Percentiles rank a stretch among this genome's conserved stretches.
phyloP scores from a whole-genome alignment of 2,888 invertebrate genomes.

The Drosophila subquinaria region DNA sequence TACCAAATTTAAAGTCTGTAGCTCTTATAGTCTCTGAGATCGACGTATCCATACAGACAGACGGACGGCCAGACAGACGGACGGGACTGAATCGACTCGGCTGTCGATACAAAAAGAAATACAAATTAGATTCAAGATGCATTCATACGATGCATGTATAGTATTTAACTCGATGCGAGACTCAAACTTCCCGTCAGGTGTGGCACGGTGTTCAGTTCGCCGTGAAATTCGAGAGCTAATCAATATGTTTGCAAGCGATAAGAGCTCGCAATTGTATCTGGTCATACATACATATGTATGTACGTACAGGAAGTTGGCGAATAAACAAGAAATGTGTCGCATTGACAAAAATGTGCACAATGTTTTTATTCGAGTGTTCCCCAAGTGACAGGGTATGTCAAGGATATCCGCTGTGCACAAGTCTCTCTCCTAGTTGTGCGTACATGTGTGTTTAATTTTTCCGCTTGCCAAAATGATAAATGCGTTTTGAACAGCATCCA shows the following conservation, averaged over 20 bases:
- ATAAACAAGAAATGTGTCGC: conserved; percentile 38
- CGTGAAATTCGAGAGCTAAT: conserved; percentile 57
- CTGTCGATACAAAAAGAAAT: too few relatives aligned
- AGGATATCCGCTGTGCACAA: conserved; percentile 84
- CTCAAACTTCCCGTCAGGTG: conserved; percentile 70
- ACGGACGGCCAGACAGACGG: too few relatives aligned
- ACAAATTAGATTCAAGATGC: too few relatives aligned
- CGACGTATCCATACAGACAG: too few relatives aligned
- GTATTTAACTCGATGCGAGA: not conserved
- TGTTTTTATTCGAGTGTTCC: conserved; percentile 42
- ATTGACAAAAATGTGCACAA: conserved; percentile 57
- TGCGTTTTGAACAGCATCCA: conserved; percentile 48
- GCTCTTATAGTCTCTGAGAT: too few relatives aligned
- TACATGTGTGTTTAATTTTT: conserved; percentile 65
- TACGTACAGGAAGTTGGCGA: not conserved
- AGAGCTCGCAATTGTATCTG: conserved; percentile 46
- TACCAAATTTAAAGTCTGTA: too few relatives aligned
- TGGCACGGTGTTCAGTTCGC: conserved; percentile 49
- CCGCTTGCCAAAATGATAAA: conserved; percentile 71
- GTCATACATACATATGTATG: conserved; percentile 7
- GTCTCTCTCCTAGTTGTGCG: conserved; percentile 41
- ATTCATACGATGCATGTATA: too few relatives aligned
- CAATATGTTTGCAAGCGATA: conserved; percentile 45
- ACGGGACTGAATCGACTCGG: too few relatives aligned
- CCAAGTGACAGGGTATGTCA: conserved; percentile 84